phyloP scores from a whole-genome alignment of 2,797 vertebrate species.

The Phalloptychus januarius region DNA sequence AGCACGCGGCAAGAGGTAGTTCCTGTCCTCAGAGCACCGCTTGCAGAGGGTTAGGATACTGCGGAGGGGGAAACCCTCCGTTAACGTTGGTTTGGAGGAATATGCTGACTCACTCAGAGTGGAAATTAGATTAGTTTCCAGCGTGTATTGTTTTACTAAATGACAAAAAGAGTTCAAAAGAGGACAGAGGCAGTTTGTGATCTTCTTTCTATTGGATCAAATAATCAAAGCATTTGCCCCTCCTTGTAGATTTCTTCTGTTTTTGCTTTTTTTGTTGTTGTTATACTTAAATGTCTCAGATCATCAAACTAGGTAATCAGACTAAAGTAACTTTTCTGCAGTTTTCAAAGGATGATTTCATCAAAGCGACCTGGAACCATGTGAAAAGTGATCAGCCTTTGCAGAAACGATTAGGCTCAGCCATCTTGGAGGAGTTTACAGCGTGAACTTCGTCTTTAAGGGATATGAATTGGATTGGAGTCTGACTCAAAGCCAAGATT shows the following conservation, averaged over 20 bases:
- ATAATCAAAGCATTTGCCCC: neutral
- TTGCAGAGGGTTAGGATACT: constrained; percentile 20
- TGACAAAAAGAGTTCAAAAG: neutral
- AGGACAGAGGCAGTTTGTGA: neutral
- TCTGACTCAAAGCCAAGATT: neutral
- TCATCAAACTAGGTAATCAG: neutral
- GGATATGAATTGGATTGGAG: neutral
- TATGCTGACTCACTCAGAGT: constrained; percentile 3
- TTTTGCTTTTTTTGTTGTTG: neutral
- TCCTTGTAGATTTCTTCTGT: neutral
- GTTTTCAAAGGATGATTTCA: neutral
- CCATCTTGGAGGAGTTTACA: neutral
- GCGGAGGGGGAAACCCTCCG: constrained; percentile 4
- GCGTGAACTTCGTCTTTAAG: neutral
- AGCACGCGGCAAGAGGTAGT: constrained; percentile 37
- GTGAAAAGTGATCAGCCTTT: neutral
- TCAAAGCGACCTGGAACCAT: neutral
- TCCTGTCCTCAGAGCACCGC: constrained; percentile 33
- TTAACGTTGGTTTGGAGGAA: constrained; percentile 1
- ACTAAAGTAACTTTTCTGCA: neutral
- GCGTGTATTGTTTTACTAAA: neutral
- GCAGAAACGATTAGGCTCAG: neutral
- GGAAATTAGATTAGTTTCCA: neutral
- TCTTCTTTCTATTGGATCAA: neutral
- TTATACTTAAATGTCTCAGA: neutral